Conservation (phyloP, 2,113 vertebrate genomes). For the Oriolus oriolus region DNA sequence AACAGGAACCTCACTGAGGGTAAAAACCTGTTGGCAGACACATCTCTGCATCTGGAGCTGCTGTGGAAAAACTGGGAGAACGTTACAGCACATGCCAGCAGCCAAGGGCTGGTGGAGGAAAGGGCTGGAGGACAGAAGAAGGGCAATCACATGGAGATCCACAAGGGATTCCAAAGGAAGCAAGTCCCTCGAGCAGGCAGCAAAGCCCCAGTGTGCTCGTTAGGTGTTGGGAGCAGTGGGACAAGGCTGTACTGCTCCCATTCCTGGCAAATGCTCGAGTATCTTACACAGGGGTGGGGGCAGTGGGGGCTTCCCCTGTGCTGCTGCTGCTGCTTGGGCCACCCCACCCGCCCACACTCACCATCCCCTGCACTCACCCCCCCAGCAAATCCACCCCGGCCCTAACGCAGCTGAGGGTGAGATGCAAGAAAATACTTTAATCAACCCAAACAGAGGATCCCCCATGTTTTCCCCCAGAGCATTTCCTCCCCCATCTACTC, state of each 20-base stretch:
- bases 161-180: not conserved
- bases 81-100: not conserved
- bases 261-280: not conserved
- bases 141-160: not conserved
- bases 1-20: not conserved
- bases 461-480: not conserved
- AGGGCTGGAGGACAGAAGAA: not conserved
- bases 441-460: not conserved
- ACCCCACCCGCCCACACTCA: not conserved
- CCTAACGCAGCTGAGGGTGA: not conserved
- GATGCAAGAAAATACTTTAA: not conserved
- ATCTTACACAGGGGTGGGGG: not conserved
- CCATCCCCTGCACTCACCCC: not conserved
- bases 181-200: not conserved
- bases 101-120: not conserved
- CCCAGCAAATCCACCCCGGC: not conserved
- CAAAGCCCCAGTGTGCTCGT: not conserved
- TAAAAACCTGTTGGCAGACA: not conserved
- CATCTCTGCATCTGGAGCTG: not conserved
- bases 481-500: not conserved
- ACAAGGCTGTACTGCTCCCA: rapidly evolving
- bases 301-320: not conserved
- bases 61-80: not conserved
- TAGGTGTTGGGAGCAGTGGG: not conserved
- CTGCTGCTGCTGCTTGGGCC: not conserved